A percentile compares a stretch with the other conserved stretches of the same genome.
Conservation (phyloP, 2,113 vertebrate genomes). For the Collichthys lucidus region DNA sequence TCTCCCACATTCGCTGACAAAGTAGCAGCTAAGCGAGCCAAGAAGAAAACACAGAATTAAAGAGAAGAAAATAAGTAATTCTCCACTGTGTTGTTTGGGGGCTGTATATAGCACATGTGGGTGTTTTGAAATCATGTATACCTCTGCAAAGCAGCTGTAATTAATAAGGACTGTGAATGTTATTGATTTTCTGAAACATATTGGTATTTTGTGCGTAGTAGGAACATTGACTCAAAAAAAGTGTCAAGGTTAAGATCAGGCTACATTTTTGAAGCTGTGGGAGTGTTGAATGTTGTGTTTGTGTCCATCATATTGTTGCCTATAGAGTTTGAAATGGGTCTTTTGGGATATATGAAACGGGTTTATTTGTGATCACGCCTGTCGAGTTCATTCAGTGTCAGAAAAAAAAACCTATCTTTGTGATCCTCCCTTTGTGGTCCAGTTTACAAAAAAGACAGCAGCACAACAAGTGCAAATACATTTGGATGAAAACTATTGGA, state of each 20-base stretch:
- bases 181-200: conserved; percentile 61
- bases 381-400: conserved; percentile 29
- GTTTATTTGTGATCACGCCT: conserved; percentile 8
- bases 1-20: conserved; percentile 83
- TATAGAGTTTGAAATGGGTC: conserved; percentile 2
- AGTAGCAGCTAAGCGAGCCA: conserved; percentile 79
- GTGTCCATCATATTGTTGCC: background rate
- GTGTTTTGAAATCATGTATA: conserved; percentile 59
- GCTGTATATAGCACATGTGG: conserved; percentile 59
- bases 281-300: background rate
- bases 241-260: background rate
- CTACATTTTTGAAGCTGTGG: conserved; percentile 13
- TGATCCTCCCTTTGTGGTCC: conserved; percentile 6
- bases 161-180: conserved; percentile 66
- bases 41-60: conserved; percentile 82
- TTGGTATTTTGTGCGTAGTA: conserved; percentile 14
- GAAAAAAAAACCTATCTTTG: conserved; percentile 20
- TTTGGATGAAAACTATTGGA: background rate
- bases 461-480: background rate
- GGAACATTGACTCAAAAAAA: conserved; percentile 2
- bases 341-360: conserved; percentile 36
- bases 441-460: background rate
- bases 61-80: conserved; percentile 74
- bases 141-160: conserved; percentile 59
- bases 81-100: conserved; percentile 52